phyloP scores from a whole-genome alignment of 2,797 vertebrate genomes.

The Macrochelys suwanniensis region DNA sequence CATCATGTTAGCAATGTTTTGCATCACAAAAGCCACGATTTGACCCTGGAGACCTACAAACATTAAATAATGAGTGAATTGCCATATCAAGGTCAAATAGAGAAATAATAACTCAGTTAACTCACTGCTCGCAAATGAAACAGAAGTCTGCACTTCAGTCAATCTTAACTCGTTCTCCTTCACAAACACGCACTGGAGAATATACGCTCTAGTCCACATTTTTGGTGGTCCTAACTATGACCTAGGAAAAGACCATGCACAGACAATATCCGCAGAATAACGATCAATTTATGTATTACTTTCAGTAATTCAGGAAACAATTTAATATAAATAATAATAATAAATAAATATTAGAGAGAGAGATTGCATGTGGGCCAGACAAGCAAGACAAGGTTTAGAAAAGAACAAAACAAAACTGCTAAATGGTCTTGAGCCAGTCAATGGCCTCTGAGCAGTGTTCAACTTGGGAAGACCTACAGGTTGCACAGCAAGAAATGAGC shows the following conservation, averaged over 20 bases:
- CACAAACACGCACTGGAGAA: neutral
- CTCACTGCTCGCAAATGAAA: neutral
- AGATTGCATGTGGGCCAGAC: neutral
- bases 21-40: conserved; percentile 28
- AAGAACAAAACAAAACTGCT: neutral
- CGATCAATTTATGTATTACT: neutral
- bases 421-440: neutral
- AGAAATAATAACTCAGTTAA: conserved; percentile 27
- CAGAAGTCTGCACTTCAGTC: neutral
- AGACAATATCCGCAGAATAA: neutral
- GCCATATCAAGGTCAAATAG: conserved; percentile 38
- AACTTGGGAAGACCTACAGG: neutral
- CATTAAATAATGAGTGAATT: conserved; percentile 35
- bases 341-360: too few relatives aligned
- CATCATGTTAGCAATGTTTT: conserved; percentile 26
- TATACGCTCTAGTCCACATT: neutral
- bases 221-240: neutral
- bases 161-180: neutral
- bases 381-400: neutral
- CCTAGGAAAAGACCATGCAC: neutral
- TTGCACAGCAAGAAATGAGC: neutral
- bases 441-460: neutral
- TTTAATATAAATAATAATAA: neutral
- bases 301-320: neutral
- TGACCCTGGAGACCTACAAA: conserved; percentile 51